phyloP scores from a whole-genome alignment of 2,888 invertebrate species.

The Chalcis sispes region DNA sequence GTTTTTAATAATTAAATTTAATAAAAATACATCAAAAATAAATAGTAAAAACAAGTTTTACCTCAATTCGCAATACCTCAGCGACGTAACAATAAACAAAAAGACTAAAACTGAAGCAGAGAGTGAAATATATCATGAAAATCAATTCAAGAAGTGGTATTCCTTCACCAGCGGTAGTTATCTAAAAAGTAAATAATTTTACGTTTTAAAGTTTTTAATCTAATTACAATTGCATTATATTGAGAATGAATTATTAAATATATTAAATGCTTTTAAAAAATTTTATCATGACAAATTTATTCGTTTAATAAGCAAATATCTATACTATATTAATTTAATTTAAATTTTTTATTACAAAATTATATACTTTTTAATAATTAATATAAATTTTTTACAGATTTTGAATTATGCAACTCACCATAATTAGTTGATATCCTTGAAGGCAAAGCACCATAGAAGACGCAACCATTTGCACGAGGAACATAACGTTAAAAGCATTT shows the following conservation, averaged over 20 bases:
- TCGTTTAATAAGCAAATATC: too few species aligned
- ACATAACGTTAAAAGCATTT: conserved; percentile 60
- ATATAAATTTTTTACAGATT: too few species aligned
- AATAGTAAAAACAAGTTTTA: too few species aligned
- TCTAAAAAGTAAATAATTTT: background rate
- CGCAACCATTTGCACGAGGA: conserved; percentile 58
- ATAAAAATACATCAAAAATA: too few species aligned
- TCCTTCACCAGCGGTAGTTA: conserved; percentile 8
- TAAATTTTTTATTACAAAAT: too few species aligned
- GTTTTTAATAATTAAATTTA: too few species aligned
- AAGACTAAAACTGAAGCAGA: conserved; percentile 42
- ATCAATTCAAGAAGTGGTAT: conserved; percentile 31
- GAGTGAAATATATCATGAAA: conserved; percentile 47
- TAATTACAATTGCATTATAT: too few species aligned
- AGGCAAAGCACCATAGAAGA: conserved; percentile 60
- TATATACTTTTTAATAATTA: too few species aligned
- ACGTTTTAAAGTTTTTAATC: too few species aligned
- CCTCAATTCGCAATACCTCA: conserved; percentile 49
- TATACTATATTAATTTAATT: too few species aligned
- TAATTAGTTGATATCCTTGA: conserved; percentile 61
- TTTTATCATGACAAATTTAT: background rate
- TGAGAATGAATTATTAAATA: background rate
- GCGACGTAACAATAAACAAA: conserved; percentile 56
- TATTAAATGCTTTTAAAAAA: background rate
- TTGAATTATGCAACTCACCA: too few species aligned